Evolutionary conservation across 2,797 vertebrate genomes (phyloP), one percentile per base, ranked within the genome.

Genomic region (Apogon talboti): DNA sequence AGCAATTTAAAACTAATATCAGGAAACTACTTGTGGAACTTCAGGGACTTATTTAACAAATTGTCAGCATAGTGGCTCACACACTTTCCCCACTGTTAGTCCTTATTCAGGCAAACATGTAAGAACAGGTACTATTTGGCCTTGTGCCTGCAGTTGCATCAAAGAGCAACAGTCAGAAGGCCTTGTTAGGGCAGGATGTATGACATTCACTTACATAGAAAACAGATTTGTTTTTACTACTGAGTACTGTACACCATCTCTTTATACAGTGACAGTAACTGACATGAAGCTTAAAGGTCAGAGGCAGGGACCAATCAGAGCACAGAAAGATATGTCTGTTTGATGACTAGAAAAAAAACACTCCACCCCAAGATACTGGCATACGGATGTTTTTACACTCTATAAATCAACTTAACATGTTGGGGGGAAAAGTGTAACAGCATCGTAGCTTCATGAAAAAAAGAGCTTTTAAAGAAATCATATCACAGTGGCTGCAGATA

Each of bases 121-220:
- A 54, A 59, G 57, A 24, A 58, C 42, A 40, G 4, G 51, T 21
- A 18, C 11, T 15, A 13, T 1, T n/a, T 30, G 18, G 50, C 33
- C 11, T 4, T 0, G 1, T 11, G 53, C 59, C 47, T 41, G 12
- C 51, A 46, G 14, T 18, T 3, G 47, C 38, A 30, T 18, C 11
- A 33, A 47, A 24, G 6, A n/a, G 14, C 51, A 43, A n/a, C 37
- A 7, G 7, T 19, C 7, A 35, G 12, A 56, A 24, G 1, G 15
- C 13, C 18, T 24, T 4, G 8, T 16, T n/a, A 15, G 8, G 45
- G 9, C 5, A 5, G 3, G 33, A 15, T 21, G 30, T 6, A 0
- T 50, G 5, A 16, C 8, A 14, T 13, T 8, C 19, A 70, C 79
- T 82, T 83, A 70, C 41, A 72, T 43, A 21, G 30, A 72, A 49